Base-by-base conservation (phyloP, 2,797 vertebrate species). In the Myoxocephalus aenaeus region DNA sequence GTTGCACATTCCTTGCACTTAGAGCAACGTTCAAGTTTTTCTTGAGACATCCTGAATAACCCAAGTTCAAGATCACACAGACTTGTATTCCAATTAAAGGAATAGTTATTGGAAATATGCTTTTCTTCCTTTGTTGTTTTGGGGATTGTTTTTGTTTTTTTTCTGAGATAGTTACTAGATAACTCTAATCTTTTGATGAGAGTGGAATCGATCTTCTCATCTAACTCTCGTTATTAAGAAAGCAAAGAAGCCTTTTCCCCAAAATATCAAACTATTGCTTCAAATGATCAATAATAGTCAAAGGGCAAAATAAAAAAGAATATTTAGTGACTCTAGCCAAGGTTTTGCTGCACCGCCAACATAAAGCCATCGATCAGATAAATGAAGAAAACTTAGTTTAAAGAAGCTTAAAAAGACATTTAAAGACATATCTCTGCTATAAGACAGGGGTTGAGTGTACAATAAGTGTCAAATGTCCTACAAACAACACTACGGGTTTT, bases 1-100 rank as follows among this genome's bases (percentile, higher is more conserved):
- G 92, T 85, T 86, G 86, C 84, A 93, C 91, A 94, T 94, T 93
- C 90, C 88, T 79, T 5, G 36, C 66, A 54, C 76, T 79, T 61
- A 46, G 57, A 86, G 81, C 73, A 68, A 53, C 71, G 81, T 84
- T 83, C 86, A 80, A 88, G 71, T 44, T 48, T 81, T 67, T 70
- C 54, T 58, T 42, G 50, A 87, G 32, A 54, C 10, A 20, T 76
- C 53, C 44, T 27, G 42, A 67, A 38, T 27, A 65, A 50, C 17
- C 27, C 22, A 62, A 56, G 10, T 73, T 83, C 44, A 82, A 78
- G 64, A 68, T 42, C 50, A 79, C 42, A 50, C 38, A 22, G n/a
- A 73, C 15, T 53, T 65, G 79, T 67, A 81, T 77, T 42, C 56
- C 51, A 62, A 13, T 64, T 44, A 61, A 54, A 65, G 20, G 17